A percentile compares a stretch with the other conserved stretches of the same genome.
These are phyloP conservation scores for Megaceryle torquata DNA, from an alignment of 2,113 vertebrate species.

Conservation along the genomic window DNA sequence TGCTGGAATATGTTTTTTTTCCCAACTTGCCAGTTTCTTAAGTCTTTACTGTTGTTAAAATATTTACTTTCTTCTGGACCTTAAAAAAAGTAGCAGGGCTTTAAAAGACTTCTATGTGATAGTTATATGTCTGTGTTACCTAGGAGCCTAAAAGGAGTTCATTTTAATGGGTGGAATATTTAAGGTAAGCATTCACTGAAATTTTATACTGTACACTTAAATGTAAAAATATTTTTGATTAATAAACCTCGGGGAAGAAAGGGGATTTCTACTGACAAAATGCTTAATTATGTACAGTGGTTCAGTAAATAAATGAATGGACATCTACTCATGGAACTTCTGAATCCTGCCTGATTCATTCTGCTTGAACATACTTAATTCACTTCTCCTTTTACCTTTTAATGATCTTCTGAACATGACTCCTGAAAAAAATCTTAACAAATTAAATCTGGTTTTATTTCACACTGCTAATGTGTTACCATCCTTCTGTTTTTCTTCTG, in stretches of 20 bases:
- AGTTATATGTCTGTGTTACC: neutral
- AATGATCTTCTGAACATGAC: neutral
- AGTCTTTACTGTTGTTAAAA: neutral
- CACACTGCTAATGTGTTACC: neutral
- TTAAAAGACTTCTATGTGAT: neutral
- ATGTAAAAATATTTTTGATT: neutral
- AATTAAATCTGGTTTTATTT: neutral
- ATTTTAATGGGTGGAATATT: neutral
- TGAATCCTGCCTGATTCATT: neutral
- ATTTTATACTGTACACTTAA: neutral
- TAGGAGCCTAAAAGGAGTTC: neutral
- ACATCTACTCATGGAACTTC: neutral
- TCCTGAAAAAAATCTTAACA: neutral
- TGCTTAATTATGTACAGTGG: neutral
- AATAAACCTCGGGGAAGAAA: neutral
- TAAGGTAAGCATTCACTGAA: neutral
- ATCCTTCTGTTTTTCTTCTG: neutral
- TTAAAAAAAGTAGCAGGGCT: neutral
- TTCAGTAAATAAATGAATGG: neutral
- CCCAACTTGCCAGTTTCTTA: neutral
- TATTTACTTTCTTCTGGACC: neutral
- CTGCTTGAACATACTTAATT: neutral
- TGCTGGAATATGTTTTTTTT: neutral
- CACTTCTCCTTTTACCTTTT: neutral
- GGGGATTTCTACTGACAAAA: neutral